These are phyloP conservation scores for Drosophila suboccidentalis DNA, from an alignment of 2,888 invertebrate species.

Conservation along the genomic window DNA sequence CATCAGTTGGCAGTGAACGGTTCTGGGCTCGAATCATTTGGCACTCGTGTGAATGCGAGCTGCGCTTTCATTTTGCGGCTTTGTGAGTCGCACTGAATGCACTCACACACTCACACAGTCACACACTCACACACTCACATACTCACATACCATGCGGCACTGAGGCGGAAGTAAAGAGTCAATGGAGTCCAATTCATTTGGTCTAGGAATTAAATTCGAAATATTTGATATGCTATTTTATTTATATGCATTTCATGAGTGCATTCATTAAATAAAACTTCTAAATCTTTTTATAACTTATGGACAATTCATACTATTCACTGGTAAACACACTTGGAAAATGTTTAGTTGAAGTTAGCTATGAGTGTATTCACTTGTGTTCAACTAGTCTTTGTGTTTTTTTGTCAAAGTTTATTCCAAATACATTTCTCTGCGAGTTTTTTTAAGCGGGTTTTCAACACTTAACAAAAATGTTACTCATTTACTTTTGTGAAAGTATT, in stretches of 20 bases:
- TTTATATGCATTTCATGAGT: conserved; percentile 3
- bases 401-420: neutral
- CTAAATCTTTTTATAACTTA: neutral
- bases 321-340: neutral
- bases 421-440: no score
- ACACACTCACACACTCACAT: conserved; percentile 18
- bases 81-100: conserved; percentile 2
- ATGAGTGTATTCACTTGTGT: neutral
- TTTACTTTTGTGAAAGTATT: no score
- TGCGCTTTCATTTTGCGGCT: conserved; percentile 29
- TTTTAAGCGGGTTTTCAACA: neutral
- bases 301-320: neutral
- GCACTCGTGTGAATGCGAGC: conserved; percentile 71
- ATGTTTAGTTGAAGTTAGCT: neutral
- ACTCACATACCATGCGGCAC: conserved; percentile 8
- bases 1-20: conserved; percentile 72
- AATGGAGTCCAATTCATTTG: conserved; percentile 3
- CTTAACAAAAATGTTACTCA: neutral
- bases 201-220: neutral
- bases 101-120: conserved; percentile 31
- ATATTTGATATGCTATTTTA: neutral
- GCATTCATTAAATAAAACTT: neutral
- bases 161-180: conserved; percentile 32
- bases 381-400: neutral
- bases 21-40: conserved; percentile 65